Evolutionary conservation across 2,888 invertebrate genomes (phyloP), one percentile per base, ranked within the genome.

Genomic region (Rhingia rostrata): DNA sequence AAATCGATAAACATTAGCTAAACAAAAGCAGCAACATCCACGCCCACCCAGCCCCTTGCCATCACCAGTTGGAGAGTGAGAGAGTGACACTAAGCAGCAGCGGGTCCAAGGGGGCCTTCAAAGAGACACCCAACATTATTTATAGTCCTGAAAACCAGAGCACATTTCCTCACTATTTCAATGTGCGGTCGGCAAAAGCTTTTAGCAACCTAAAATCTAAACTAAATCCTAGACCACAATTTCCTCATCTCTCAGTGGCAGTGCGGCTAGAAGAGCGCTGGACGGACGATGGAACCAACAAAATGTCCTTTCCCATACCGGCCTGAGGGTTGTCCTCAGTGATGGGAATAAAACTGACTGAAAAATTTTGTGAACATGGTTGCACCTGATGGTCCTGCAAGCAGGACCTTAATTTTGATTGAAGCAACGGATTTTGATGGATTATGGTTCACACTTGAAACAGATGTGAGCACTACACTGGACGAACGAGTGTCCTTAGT

Each of bases 81-180:
- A 56, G 56, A 54, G 47, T 60, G 58, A 64, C 58, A 60, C 66
- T 10, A 37, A 41, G 41, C 47, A 49, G 45, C 22, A 22, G 22
- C 1, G 22, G 39, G 63, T 30, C 54, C 49, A 6, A 49, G 43
- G 60, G 41, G 45, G 33, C 37, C 49, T 39, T 35, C 43, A 61
- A 72, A 78, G 56, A 73, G 82, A 69, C 73, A 73, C 77, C 77
- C 77, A 78, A 58, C 78, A 78, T 78, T 83, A 83, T 83, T 83
- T 83, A 83, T 73, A 69, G 83, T 83, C 69, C 47, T 54, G 43
- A 69, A 78, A 83, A 83, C 83, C 83, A 69, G 73, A 78, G 83
- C 69, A 83, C 83, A 83, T 83, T 83, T 78, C 78, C 83, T 83
- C 83, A 78, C 83, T 73, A 80, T 80, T 79, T 66, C 80, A 84